A percentile compares a stretch with the other conserved stretches of the same genome.
Conservation (phyloP, 2,888 invertebrate species). For the Cataglyphis cursor region DNA sequence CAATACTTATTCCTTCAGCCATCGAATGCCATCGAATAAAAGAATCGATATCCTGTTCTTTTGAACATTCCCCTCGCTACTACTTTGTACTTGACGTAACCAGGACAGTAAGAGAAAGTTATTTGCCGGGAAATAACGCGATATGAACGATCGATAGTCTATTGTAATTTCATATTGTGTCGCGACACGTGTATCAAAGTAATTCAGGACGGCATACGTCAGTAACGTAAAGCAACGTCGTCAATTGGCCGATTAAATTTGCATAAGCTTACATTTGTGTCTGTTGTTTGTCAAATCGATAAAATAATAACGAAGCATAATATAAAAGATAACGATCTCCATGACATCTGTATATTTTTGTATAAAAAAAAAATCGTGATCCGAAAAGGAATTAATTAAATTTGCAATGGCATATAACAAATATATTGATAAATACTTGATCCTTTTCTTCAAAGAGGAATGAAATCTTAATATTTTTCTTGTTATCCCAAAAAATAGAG, state of each 20-base stretch:
- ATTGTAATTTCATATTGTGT: conserved; percentile 48
- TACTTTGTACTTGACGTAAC: conserved; percentile 35
- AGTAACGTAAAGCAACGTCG: conserved; percentile 47
- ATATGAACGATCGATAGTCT: conserved; percentile 44
- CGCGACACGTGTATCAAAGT: conserved; percentile 50
- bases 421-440: neutral
- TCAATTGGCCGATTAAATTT: conserved; percentile 50
- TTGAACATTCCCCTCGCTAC: neutral
- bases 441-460: neutral
- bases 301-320: conserved; percentile 33
- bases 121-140: conserved; percentile 47
- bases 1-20: conserved; percentile 21
- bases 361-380: neutral
- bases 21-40: neutral
- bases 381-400: neutral
- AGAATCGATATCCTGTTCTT: conserved; percentile 38
- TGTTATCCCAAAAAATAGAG: too few species aligned
- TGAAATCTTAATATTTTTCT: neutral
- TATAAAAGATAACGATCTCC: neutral
- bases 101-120: conserved; percentile 44
- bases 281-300: conserved; percentile 39
- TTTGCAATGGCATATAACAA: neutral
- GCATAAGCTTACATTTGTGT: conserved; percentile 42
- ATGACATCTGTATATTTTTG: conserved; percentile 6
- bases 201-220: conserved; percentile 41